Conservation (phyloP, 2,888 invertebrate species). For the Podotricha telesiphe region DNA sequence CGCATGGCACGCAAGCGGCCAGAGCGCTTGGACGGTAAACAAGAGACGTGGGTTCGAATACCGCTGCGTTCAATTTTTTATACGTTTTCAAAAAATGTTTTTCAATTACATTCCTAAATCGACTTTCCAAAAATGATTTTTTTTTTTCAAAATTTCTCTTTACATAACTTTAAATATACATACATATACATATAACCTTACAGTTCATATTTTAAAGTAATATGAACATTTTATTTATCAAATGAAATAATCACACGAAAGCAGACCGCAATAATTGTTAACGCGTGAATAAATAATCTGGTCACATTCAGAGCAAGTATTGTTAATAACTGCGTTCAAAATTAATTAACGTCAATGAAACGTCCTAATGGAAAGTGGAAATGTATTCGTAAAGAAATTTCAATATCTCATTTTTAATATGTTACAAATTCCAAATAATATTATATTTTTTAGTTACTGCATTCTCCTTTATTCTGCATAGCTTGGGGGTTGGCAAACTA, state of each 20-base stretch:
- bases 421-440: neutral
- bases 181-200: neutral
- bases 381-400: neutral
- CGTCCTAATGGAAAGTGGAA: slow-evolving; percentile 4
- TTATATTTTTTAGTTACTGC: too few relatives aligned
- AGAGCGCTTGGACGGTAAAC: too few relatives aligned
- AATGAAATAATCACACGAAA: slow-evolving; percentile 16
- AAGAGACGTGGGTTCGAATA: too few relatives aligned
- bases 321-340: slow-evolving; percentile 10
- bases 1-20: too few relatives aligned
- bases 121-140: too few relatives aligned
- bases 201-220: neutral
- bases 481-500: too few relatives aligned
- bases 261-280: slow-evolving; percentile 19
- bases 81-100: too few relatives aligned
- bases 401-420: neutral
- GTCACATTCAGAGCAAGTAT: slow-evolving; percentile 15
- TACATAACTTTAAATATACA: too few relatives aligned
- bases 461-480: too few relatives aligned
- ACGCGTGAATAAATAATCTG: slow-evolving; percentile 11
- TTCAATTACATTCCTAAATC: too few relatives aligned
- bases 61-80: too few relatives aligned
- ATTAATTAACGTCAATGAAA: slow-evolving; percentile 22
- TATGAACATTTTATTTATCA: slow-evolving; percentile 3
- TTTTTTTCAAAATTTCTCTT: too few relatives aligned